Conservation (phyloP, 2,113 vertebrate species). For the Callipepla squamata region DNA sequence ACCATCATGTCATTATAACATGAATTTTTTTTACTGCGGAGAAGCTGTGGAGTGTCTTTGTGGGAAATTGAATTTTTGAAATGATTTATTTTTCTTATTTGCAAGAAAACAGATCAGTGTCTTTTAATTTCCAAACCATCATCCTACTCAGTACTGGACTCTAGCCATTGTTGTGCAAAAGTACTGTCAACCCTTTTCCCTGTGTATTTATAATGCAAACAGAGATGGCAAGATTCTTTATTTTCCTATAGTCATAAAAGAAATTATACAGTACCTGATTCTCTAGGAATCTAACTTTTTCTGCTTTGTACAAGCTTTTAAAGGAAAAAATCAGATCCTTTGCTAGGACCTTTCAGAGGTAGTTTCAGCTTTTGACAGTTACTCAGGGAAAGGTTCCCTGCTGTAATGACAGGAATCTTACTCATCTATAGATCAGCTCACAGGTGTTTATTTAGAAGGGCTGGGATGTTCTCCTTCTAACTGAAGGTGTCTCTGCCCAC, state of each 20-base stretch:
- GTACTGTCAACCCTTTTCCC: not conserved
- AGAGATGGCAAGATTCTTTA: not conserved
- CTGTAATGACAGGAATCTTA: not conserved
- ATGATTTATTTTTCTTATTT: not conserved
- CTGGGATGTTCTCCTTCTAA: not conserved
- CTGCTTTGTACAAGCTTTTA: not conserved
- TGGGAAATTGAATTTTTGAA: not conserved
- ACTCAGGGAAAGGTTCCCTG: not conserved
- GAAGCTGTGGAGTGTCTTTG: not conserved
- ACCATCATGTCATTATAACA: not conserved
- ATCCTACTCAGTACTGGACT: not conserved
- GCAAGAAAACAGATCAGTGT: not conserved
- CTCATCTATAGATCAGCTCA: not conserved
- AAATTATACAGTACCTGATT: not conserved
- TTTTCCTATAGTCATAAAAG: not conserved
- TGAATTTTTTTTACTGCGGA: not conserved
- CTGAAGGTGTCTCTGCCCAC: not conserved
- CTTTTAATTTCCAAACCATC: not conserved
- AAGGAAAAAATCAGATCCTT: not conserved
- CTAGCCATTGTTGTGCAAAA: not conserved
- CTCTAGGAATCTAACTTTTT: not conserved
- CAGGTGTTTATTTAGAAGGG: not conserved
- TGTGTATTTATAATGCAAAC: not conserved
- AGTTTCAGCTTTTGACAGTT: not conserved
- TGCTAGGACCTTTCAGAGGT: not conserved